Conservation (phyloP, 2,888 invertebrate genomes). For the Heliconius cydno region DNA sequence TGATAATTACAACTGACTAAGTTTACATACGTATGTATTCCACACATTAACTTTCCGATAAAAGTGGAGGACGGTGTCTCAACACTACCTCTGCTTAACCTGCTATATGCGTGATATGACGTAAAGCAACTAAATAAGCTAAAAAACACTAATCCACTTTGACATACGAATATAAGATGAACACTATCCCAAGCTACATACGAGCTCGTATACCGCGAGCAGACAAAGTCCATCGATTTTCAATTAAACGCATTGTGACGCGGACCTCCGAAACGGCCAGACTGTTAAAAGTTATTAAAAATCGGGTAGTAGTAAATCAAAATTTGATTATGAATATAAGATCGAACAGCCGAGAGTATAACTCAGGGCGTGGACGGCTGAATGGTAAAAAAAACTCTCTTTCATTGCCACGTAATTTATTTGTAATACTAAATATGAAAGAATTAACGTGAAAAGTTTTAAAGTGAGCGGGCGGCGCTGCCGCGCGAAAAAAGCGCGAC, state of each 20-base stretch:
- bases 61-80: no score
- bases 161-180: not conserved
- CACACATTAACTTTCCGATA: no score
- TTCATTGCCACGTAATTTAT: conserved; percentile 69
- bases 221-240: conserved; percentile 45
- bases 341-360: conserved; percentile 56
- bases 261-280: conserved; percentile 54
- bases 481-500: conserved; percentile 56
- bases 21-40: no score
- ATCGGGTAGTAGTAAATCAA: conserved; percentile 71
- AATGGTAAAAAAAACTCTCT: conserved; percentile 63
- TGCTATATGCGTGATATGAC: not conserved
- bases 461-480: conserved; percentile 59
- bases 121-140: not conserved
- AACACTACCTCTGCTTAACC: no score
- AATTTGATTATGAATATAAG: conserved; percentile 73
- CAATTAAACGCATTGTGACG: conserved; percentile 64
- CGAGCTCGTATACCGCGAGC: not conserved
- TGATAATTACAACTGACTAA: no score
- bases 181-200: no score
- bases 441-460: conserved; percentile 73
- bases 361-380: conserved; percentile 68
- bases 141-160: not conserved
- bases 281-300: conserved; percentile 67
- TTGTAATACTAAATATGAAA: conserved; percentile 72